These are phyloP conservation scores for Drepanosiphum platanoidis DNA, from an alignment of 2,888 invertebrate species.

Conservation along the genomic window DNA sequence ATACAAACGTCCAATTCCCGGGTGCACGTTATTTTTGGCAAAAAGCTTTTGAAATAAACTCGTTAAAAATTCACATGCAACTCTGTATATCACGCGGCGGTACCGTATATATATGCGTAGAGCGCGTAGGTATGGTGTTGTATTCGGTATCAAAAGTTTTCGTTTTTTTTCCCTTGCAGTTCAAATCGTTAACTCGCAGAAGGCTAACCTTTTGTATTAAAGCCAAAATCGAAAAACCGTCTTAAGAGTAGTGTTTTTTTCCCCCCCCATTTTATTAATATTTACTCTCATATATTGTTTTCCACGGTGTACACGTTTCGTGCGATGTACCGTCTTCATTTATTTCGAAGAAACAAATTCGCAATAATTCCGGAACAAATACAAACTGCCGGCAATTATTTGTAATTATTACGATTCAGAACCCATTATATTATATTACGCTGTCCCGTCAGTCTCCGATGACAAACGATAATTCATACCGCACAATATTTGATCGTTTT, in stretches of 20 bases:
- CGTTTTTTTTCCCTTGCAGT: too few species aligned
- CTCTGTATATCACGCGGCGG: background rate
- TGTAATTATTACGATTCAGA: background rate
- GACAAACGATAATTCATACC: background rate
- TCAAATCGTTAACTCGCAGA: conserved; percentile 10
- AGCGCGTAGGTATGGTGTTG: too few species aligned
- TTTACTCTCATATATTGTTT: background rate
- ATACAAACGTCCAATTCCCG: conserved; percentile 48
- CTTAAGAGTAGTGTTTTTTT: background rate
- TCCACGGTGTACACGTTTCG: background rate
- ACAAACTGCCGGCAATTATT: background rate
- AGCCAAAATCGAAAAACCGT: background rate
- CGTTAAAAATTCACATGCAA: conserved; percentile 49
- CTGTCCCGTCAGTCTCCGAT: background rate
- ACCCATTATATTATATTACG: background rate
- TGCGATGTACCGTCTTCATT: background rate
- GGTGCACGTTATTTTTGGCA: conserved; percentile 11
- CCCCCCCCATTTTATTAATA: background rate
- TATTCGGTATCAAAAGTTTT: conserved; percentile 25
- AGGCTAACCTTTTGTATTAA: conserved; percentile 6
- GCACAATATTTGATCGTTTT: background rate
- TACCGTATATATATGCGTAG: background rate
- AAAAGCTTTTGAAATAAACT: conserved; percentile 55
- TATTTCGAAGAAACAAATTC: background rate
- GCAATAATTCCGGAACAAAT: background rate